Conservation (phyloP, 2,797 vertebrate species). For the Sitta carolinensis region DNA sequence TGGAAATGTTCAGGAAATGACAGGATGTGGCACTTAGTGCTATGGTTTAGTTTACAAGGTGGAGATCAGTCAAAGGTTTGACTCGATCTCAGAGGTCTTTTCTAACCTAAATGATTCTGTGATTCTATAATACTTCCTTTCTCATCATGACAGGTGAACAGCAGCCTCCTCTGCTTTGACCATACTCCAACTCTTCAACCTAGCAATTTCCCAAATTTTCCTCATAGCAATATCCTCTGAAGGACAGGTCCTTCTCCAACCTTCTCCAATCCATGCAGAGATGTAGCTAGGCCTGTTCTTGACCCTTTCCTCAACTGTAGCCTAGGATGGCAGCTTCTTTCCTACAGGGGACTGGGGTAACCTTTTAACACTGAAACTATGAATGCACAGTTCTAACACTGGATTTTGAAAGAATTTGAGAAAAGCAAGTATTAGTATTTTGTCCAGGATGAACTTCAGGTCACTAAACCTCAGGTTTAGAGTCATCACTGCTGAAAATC, state of each 20-base stretch:
- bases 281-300: background rate
- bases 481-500: background rate
- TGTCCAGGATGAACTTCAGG: background rate
- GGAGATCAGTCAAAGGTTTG: background rate
- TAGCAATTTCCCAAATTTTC: background rate
- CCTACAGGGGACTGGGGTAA: background rate
- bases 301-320: background rate
- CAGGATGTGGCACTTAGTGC: background rate
- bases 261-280: background rate
- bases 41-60: background rate
- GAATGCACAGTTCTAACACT: background rate
- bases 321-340: background rate
- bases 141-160: background rate
- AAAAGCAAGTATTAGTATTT: background rate
- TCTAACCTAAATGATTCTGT: background rate
- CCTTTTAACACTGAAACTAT: background rate
- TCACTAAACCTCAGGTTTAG: background rate
- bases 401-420: background rate
- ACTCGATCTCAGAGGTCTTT: background rate
- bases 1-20: accelerated
- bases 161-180: background rate
- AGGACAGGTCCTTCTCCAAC: background rate
- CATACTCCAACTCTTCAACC: background rate
- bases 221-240: background rate
- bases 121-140: background rate